These are phyloP conservation scores for Entomyzon cyanotis DNA, from an alignment of 2,113 vertebrate species.

Conservation along the genomic window DNA sequence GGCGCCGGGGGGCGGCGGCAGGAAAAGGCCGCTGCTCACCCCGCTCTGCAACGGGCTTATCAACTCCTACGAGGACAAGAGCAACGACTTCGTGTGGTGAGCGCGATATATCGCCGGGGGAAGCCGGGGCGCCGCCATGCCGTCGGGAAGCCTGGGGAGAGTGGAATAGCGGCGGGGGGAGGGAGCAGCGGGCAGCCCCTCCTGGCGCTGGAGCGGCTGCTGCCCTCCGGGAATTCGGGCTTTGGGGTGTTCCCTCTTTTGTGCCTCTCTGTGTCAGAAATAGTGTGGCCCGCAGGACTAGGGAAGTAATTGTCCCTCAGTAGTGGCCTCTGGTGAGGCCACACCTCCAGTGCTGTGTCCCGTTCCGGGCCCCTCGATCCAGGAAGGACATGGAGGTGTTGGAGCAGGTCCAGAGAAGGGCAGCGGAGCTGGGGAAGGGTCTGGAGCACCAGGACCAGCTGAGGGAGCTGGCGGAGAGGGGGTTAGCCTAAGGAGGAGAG, in stretches of 20 bases:
- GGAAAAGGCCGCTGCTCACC: constrained; percentile 87
- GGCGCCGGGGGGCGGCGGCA: constrained; percentile 62
- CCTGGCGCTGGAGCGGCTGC: background rate
- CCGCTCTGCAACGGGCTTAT: constrained; percentile 93
- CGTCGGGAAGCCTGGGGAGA: background rate
- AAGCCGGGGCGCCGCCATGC: background rate
- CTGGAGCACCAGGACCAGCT: background rate
- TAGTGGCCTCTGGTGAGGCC: background rate
- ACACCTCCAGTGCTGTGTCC: background rate
- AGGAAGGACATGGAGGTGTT: background rate
- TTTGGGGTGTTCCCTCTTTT: background rate
- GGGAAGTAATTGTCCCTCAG: background rate
- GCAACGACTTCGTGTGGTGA: constrained; percentile 98
- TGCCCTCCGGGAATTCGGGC: background rate
- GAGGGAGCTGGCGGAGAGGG: background rate
- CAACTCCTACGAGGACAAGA: constrained; percentile 97
- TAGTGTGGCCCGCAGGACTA: background rate
- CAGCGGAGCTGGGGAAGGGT: background rate
- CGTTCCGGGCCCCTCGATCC: background rate
- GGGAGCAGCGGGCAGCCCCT: background rate
- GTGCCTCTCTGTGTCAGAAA: background rate
- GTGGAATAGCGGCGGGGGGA: background rate
- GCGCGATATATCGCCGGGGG: constrained; percentile 10
- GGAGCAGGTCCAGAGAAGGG: background rate
- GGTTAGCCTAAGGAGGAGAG: background rate